Evolutionary conservation across 1,140 invertebrate species (phyloP).

Genomic region (Temnothorax longispinosus): DNA sequence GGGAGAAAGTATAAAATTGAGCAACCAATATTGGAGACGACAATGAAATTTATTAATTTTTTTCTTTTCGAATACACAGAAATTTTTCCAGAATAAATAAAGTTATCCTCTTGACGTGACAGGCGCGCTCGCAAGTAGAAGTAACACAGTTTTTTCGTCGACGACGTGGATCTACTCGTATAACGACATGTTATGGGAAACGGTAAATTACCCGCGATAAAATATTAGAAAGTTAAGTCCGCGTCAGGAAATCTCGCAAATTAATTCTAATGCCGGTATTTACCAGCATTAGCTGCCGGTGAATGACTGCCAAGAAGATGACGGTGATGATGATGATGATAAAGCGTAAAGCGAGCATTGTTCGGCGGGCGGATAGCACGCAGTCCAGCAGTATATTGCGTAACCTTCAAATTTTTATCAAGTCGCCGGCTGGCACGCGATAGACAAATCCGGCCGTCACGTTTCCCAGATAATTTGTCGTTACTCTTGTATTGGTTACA

Average conservation of each 20-base stretch:
- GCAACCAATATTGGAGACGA: background rate
- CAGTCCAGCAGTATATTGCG: background rate
- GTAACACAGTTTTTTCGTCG: background rate
- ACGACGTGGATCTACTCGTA: slow-evolving; percentile 18
- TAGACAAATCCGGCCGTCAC: slow-evolving; percentile 34
- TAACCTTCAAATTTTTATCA: slow-evolving; percentile 7
- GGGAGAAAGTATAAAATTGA: background rate
- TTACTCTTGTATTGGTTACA: slow-evolving; percentile 3
- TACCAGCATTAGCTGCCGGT: background rate
- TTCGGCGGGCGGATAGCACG: background rate
- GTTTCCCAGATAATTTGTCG: slow-evolving; percentile 24
- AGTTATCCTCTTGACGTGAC: background rate
- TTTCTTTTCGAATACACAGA: background rate
- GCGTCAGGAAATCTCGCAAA: slow-evolving; percentile 36
- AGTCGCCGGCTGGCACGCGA: background rate
- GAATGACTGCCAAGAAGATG: background rate
- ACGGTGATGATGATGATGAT: background rate
- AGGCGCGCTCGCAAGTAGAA: background rate
- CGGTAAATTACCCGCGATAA: background rate
- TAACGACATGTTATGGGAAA: slow-evolving; percentile 25
- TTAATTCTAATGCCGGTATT: slow-evolving; percentile 43
- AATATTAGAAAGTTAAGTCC: slow-evolving; percentile 42
- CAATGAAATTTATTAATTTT: background rate
- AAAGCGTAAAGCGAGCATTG: background rate
- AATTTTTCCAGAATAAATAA: background rate